Base-by-base conservation (phyloP, 2,113 vertebrate genomes). In the Gymnarchus niloticus region DNA sequence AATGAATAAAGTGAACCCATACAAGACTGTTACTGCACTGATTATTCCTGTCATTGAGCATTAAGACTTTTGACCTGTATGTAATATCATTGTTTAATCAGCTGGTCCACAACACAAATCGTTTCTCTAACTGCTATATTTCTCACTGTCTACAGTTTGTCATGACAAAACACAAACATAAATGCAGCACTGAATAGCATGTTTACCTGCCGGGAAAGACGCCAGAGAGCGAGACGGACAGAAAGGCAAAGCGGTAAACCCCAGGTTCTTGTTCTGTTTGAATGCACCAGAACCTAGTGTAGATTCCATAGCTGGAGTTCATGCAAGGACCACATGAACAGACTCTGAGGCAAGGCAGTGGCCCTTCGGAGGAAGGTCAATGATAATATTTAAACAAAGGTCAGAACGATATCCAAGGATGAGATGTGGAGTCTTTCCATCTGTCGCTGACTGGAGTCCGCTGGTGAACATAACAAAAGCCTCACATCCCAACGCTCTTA, bases 161-260 rank as follows among this genome's bases (percentile, higher is more conserved):
- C 3, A 41, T 12, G 19, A 49, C 33, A 7, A 78, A 73, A n/a
- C 28, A 44, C 14, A 41, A 78, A 86, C 88, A 88, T 88, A 89
- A 91, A 83, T 76, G 78, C 83, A 91, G 92, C 94, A 94, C 93
- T 93, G 90, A 87, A 91, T 61, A 73, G 89, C 49, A 85, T 52
- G 77, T 86, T 85, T 85, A 88, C 69, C 88, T 89, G 85, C 84
- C 88, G 90, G 92, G 65, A 85, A 73, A 85, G 81, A 86, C 73
- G 21, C n/a, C 56, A 44, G 8, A 85, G 65, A 76, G 61, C 10
- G 6, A 73, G 44, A 65, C 23, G 33, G n/a, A 28, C 9, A 56
- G 33, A 77, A 49, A 76, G 49, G 17, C n/a, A n/a, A 89, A 90
- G 76, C 8, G 44, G 93, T 90, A 91, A 87, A 93, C 90, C 89